Evolutionary conservation across 2,797 vertebrate genomes (phyloP).

Genomic region (Artibeus jamaicensis): DNA sequence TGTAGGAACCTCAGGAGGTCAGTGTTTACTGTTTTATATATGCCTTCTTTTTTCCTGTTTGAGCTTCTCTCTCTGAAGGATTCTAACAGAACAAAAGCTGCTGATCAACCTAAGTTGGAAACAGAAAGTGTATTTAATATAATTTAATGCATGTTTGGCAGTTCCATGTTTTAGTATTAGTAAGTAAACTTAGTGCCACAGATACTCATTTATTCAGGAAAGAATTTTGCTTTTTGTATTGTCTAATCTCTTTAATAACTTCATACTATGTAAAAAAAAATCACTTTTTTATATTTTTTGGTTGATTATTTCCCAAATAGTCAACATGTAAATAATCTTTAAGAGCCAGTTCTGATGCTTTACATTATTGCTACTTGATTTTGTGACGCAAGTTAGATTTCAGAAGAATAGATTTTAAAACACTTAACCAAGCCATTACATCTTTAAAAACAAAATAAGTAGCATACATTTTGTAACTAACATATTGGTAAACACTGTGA

Average conservation of each 20-base stretch:
- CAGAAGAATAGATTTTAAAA: slow-evolving; percentile 78
- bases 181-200: slow-evolving; percentile 73
- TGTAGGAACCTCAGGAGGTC: slow-evolving; percentile 97
- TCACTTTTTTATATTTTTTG: slow-evolving; percentile 80
- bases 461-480: slow-evolving; percentile 84
- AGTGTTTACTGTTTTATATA: slow-evolving; percentile 94
- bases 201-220: slow-evolving; percentile 77
- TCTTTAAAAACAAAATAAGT: slow-evolving; percentile 81
- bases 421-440: slow-evolving; percentile 80
- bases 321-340: slow-evolving; percentile 81
- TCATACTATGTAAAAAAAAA: slow-evolving; percentile 76
- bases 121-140: slow-evolving; percentile 85
- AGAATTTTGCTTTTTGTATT: slow-evolving; percentile 69
- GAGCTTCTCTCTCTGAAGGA: slow-evolving; percentile 88
- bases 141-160: slow-evolving; percentile 78
- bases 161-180: slow-evolving; percentile 80
- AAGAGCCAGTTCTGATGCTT: slow-evolving; percentile 80
- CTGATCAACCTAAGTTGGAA: slow-evolving; percentile 88
- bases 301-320: slow-evolving; percentile 83
- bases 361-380: slow-evolving; percentile 80
- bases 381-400: slow-evolving; percentile 71
- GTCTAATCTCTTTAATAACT: slow-evolving; percentile 77
- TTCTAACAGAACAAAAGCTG: slow-evolving; percentile 87
- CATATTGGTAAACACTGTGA: slow-evolving; percentile 86
- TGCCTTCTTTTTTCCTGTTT: slow-evolving; percentile 89